Evolutionary conservation across 1,140 invertebrate species (phyloP).

Genomic region (Mycetomoellerius zeteki): DNA sequence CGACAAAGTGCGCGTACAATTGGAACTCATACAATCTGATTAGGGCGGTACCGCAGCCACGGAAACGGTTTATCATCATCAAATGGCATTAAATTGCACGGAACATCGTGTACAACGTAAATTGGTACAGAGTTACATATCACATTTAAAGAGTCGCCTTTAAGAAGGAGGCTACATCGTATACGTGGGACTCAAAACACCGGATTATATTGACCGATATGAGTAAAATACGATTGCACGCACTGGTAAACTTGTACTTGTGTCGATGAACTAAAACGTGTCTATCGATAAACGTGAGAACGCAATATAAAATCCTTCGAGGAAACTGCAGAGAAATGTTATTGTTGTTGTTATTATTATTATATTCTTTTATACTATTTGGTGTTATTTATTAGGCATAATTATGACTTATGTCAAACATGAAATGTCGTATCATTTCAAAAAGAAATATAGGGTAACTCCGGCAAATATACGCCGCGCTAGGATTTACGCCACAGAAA

Average conservation of each 20-base stretch:
- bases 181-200: slow-evolving; percentile 29
- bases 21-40: not conserved
- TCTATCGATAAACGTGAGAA: slow-evolving; percentile 35
- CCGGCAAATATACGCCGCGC: too few relatives aligned
- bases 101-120: slow-evolving; percentile 70
- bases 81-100: slow-evolving; percentile 71
- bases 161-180: slow-evolving; percentile 39
- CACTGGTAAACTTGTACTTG: slow-evolving; percentile 29
- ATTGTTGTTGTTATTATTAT: slow-evolving; percentile 1
- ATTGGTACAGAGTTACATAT: slow-evolving; percentile 71
- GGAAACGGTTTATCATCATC: slow-evolving; percentile 75
- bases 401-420: not conserved
- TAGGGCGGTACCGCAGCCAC: slow-evolving; percentile 15
- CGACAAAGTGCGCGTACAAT: slow-evolving; percentile 43
- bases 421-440: too few relatives aligned
- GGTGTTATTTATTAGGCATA: not conserved
- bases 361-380: not conserved
- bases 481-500: too few relatives aligned
- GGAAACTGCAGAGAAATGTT: not conserved
- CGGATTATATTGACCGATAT: slow-evolving; percentile 37
- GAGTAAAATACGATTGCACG: slow-evolving; percentile 38
- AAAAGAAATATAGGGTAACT: too few relatives aligned
- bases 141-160: slow-evolving; percentile 66
- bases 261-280: not conserved
- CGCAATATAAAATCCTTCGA: not conserved